These are phyloP conservation scores for Electrophaes corylata DNA, from an alignment of 2,888 invertebrate species.

Conservation along the genomic window DNA sequence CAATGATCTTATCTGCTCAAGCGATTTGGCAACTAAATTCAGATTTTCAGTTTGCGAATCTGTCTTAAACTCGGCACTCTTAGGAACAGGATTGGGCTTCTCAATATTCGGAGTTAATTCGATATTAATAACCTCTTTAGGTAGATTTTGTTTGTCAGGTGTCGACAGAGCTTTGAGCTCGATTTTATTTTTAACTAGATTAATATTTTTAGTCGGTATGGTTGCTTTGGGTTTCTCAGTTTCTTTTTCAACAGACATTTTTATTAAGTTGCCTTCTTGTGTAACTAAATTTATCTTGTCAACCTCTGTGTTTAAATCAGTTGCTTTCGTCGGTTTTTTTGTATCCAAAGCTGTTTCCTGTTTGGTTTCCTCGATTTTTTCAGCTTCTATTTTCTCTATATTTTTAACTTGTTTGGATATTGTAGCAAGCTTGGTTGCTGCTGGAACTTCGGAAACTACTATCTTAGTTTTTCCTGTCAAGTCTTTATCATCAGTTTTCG, in stretches of 20 bases:
- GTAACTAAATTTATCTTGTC: constrained; percentile 1
- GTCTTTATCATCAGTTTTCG: constrained; percentile 3
- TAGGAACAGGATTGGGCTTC: neutral
- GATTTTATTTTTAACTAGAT: constrained; percentile 3
- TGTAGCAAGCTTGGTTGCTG: neutral
- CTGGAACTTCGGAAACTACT: neutral
- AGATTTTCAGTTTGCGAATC: neutral
- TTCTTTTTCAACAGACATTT: constrained; percentile 6
- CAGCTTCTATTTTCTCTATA: constrained; percentile 3
- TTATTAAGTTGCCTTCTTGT: neutral
- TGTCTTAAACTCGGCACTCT: neutral
- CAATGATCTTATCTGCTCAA: neutral
- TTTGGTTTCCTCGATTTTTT: constrained; percentile 7
- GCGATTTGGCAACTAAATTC: constrained; percentile 1
- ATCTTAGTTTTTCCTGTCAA: neutral
- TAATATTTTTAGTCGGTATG: constrained; percentile 1
- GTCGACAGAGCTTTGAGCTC: neutral
- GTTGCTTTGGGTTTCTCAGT: neutral
- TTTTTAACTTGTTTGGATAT: neutral
- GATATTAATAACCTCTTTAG: constrained; percentile 1
- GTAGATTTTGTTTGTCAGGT: neutral
- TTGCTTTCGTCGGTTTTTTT: neutral
- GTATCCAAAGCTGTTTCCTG: neutral
- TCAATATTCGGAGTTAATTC: constrained; percentile 2
- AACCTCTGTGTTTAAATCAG: neutral